Conservation (phyloP, 2,797 vertebrate genomes). For the Accipiter badius region DNA sequence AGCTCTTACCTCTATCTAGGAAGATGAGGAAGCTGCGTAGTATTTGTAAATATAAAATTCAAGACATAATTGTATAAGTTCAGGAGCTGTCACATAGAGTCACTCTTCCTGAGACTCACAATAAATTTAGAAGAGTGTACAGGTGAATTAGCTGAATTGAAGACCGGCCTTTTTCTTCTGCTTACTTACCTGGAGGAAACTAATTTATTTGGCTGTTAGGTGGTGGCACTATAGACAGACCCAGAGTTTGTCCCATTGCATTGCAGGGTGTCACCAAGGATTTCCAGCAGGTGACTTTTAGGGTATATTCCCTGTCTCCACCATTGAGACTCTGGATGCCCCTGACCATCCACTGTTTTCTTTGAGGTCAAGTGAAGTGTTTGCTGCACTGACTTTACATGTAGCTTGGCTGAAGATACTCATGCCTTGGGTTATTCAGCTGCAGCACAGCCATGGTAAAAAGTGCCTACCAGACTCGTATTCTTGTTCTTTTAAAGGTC, state of each 20-base stretch:
- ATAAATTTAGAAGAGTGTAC: background rate
- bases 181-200: background rate
- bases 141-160: background rate
- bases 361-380: background rate
- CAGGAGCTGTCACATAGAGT: background rate
- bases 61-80: rapidly evolving
- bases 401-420: background rate
- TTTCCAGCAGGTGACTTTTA: background rate
- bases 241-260: background rate
- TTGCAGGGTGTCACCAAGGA: background rate
- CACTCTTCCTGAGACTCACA: background rate
- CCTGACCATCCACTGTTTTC: background rate
- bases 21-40: background rate
- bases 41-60: background rate
- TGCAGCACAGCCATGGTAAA: background rate
- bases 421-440: background rate
- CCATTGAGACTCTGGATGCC: background rate
- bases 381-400: rapidly evolving
- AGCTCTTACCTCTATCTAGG: background rate
- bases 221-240: background rate
- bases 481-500: background rate
- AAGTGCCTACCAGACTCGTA: background rate
- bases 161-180: background rate
- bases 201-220: background rate
- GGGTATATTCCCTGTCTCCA: background rate